Base-by-base conservation (phyloP, 2,888 invertebrate genomes). In the Brachypalpus laphriformis region DNA sequence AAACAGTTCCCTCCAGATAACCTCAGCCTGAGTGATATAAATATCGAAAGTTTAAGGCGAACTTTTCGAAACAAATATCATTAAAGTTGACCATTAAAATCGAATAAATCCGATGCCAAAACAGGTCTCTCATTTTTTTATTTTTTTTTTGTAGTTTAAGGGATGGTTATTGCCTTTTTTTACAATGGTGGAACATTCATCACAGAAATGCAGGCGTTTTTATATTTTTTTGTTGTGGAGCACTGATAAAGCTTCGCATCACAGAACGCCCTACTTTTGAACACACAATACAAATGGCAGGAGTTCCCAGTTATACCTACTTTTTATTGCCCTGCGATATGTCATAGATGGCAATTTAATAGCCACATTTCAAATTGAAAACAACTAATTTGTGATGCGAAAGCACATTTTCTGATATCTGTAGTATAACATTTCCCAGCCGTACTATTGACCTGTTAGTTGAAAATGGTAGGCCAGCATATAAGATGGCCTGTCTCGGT, bases 31-130 rank as follows among this genome's bases (percentile, higher is more conserved):
- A 61, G 37, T 49, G 57, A 72, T 54, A 78, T 71, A 71, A 65
- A 82, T 59, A 45, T 37, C 42, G 37, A 72, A 78, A 78, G 66
- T 72, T 82, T 74, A n/a, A 61, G 65, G 16, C 14, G 14, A 83
- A 80, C 61, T 83, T 83, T 83, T 47, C 49, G 20, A 74, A 83
- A 80, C 83, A 80, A 83, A 68, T 80, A 51, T 70, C 80, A 83
- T 83, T 80, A 74, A 74, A 74, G 74, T 74, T 83, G 83, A 70
- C 80, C 80, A 80, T 80, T 83, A 83, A 80, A 83, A 80, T 83
- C 80, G 80, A 80, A 80, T 83, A 80, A 83, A 83, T 83, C 45
- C 74, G 68, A 74, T 75, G 83, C 83, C 83, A 83, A 65, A 54
- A 74, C 68, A 82, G 59, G 71, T 59, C 71, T 77, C 49, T 11